Conservation (phyloP, 2,113 vertebrate species). For the Myotis brandtii region DNA sequence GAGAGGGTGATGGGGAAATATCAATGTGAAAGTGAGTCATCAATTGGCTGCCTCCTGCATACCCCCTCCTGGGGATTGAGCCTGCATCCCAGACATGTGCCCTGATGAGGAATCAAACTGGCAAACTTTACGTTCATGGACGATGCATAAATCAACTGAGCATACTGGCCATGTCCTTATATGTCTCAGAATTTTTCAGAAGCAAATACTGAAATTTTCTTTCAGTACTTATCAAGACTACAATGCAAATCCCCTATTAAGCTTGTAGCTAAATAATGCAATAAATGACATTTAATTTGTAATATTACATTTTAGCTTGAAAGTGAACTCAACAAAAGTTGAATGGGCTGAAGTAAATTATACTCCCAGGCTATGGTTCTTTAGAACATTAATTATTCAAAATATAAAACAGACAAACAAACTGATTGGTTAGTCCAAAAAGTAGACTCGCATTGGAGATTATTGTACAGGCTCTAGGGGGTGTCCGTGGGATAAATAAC, state of each 20-base stretch:
- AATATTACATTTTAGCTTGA: not conserved
- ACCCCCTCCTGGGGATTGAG: no score
- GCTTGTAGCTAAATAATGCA: not conserved
- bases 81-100: no score
- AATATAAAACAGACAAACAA: not conserved
- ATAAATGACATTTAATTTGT: not conserved
- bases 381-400: constrained; percentile 24
- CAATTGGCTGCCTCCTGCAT: no score
- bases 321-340: not conserved
- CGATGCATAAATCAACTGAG: no score
- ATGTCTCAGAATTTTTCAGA: not conserved
- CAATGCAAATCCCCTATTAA: not conserved
- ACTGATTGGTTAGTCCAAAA: not conserved
- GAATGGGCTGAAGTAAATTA: not conserved
- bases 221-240: not conserved
- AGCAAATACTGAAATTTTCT: not conserved
- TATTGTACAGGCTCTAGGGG: not conserved
- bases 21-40: no score
- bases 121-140: no score
- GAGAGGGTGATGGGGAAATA: no score
- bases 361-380: not conserved
- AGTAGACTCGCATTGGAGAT: not conserved
- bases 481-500: not conserved
- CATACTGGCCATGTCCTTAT: no score
- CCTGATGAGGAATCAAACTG: no score